These are phyloP conservation scores for Trachelus iudaicus DNA, from an alignment of 2,888 invertebrate genomes.

Conservation along the genomic window DNA sequence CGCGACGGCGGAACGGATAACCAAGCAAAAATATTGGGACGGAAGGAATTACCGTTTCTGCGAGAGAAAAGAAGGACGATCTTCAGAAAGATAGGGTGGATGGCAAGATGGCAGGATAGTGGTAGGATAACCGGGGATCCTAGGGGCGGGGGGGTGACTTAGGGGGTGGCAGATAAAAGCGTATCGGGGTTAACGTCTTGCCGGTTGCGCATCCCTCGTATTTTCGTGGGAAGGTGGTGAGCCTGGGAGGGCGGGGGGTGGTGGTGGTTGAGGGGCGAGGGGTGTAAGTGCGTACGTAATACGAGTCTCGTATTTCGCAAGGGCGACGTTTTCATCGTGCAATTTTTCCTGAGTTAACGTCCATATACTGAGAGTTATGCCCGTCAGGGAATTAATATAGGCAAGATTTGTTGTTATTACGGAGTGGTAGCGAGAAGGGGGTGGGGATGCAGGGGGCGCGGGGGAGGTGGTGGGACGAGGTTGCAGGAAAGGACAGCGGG, in stretches of 20 bases:
- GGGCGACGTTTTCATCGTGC: conserved; percentile 55
- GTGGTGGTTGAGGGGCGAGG: not conserved
- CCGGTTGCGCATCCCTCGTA: not conserved
- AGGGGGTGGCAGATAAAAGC: too few species aligned
- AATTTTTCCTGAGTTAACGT: conserved; percentile 56
- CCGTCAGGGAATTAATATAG: conserved; percentile 64
- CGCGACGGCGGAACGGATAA: not conserved
- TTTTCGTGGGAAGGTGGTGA: not conserved
- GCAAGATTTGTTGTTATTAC: conserved; percentile 65
- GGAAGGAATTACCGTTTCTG: not conserved
- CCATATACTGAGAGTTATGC: conserved; percentile 59
- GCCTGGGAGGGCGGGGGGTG: not conserved
- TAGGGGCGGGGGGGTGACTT: too few species aligned
- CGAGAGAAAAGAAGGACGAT: too few species aligned
- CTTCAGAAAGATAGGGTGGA: too few species aligned
- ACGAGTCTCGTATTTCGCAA: conserved; percentile 49
- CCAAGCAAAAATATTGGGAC: not conserved
- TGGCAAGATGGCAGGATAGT: too few species aligned
- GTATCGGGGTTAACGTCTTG: not conserved
- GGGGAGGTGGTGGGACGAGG: conserved; percentile 18
- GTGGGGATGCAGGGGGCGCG: conserved; percentile 3
- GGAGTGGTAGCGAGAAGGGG: conserved; percentile 28
- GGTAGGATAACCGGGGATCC: too few species aligned
- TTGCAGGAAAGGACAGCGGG: conserved; percentile 28
- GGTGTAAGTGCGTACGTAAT: conserved; percentile 48